Percentiles rank a stretch among this genome's conserved stretches.
phyloP scores from a whole-genome alignment of 2,797 vertebrate species.

The Ctenosaura bakeri region DNA sequence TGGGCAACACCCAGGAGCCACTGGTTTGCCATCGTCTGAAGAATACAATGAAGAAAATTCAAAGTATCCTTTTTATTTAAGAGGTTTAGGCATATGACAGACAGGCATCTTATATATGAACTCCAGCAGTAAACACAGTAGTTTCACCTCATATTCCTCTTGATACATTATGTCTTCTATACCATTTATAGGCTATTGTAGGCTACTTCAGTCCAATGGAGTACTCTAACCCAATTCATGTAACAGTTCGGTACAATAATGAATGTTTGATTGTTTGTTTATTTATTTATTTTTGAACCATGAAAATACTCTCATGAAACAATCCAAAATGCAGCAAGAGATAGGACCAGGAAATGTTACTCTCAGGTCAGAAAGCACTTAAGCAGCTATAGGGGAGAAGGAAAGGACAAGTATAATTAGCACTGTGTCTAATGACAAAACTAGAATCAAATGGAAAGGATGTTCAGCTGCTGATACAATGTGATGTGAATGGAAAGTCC shows the following conservation, averaged over 20 bases:
- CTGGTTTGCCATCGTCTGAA: slow-evolving; percentile 1
- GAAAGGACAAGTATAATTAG: too few species aligned
- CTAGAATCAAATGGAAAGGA: too few species aligned
- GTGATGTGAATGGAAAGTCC: too few species aligned
- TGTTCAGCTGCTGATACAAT: too few species aligned
- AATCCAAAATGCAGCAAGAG: too few species aligned
- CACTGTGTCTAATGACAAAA: too few species aligned
- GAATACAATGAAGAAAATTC: background rate
- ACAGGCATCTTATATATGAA: background rate
- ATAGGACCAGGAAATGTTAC: too few species aligned
- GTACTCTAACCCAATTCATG: background rate
- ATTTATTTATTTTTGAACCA: background rate
- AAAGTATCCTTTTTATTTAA: slow-evolving; percentile 4
- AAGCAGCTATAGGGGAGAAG: too few species aligned
- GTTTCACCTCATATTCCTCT: background rate
- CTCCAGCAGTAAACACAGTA: background rate
- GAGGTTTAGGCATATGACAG: background rate
- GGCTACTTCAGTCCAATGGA: background rate
- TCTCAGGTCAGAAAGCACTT: too few species aligned
- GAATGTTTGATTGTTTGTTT: background rate
- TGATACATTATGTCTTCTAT: background rate
- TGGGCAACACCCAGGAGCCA: slow-evolving; percentile 17
- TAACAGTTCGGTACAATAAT: background rate
- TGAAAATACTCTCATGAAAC: too few species aligned
- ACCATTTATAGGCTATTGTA: too few species aligned